phyloP scores from a whole-genome alignment of 1,140 invertebrate genomes.

The Drosophila bocki region DNA sequence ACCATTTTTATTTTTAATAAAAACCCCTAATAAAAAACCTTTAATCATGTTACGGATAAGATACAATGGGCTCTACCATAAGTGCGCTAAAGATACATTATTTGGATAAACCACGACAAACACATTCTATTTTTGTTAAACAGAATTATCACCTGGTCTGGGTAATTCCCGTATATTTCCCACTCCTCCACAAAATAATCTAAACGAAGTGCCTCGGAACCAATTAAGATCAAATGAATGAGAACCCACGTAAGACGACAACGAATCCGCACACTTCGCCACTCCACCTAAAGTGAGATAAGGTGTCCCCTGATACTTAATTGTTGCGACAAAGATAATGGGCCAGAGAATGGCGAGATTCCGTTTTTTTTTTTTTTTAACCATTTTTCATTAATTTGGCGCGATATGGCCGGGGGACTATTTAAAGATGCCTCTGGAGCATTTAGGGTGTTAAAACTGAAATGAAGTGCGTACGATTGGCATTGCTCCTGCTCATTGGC shows the following conservation, averaged over 20 bases:
- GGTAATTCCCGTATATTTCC: constrained; percentile 33
- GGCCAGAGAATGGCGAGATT: constrained; percentile 22
- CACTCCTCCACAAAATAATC: constrained; percentile 32
- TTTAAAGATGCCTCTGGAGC: constrained; percentile 55
- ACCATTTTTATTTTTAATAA: too few relatives aligned
- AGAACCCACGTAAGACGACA: constrained; percentile 21
- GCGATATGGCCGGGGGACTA: constrained; percentile 45
- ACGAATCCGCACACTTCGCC: constrained; percentile 24
- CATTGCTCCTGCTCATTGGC: constrained; percentile 49
- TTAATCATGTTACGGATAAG: background rate
- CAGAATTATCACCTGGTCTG: constrained; percentile 21
- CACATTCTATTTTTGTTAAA: constrained; percentile 22
- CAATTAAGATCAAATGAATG: constrained; percentile 51
- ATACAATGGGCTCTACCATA: constrained; percentile 1
- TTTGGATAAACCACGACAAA: constrained; percentile 1
- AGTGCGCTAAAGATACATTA: constrained; percentile 12
- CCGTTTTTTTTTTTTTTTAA: constrained; percentile 18
- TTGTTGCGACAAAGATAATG: constrained; percentile 29
- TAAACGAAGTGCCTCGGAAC: constrained; percentile 26
- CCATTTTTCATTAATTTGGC: constrained; percentile 63
- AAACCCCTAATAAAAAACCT: too few relatives aligned
- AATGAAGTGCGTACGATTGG: constrained; percentile 62
- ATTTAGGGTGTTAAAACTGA: constrained; percentile 35
- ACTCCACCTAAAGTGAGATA: constrained; percentile 32
- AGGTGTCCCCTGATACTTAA: constrained; percentile 6